These are phyloP conservation scores for Melanerpes formicivorus DNA, from an alignment of 2,113 vertebrate species.

Conservation along the genomic window DNA sequence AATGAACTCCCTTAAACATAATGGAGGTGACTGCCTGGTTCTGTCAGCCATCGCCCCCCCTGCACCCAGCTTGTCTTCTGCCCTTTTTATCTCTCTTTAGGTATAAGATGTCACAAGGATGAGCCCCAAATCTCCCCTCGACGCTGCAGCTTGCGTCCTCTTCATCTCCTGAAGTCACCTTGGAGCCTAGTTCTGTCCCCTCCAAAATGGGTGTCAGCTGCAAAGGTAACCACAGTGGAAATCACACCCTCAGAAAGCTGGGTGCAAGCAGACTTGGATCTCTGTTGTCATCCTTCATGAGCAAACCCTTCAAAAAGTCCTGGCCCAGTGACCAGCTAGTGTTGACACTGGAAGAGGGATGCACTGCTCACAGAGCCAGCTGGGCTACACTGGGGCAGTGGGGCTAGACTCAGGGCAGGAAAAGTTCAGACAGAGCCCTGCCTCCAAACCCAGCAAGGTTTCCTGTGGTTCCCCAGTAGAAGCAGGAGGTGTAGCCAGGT, in stretches of 20 bases:
- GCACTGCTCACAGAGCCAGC: accelerated
- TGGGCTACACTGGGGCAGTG: neutral
- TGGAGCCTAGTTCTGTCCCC: neutral
- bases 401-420: neutral
- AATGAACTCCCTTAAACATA: conserved; percentile 51
- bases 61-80: neutral
- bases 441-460: neutral
- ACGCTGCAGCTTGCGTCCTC: neutral
- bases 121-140: conserved; percentile 18
- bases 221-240: neutral
- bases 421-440: neutral
- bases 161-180: conserved; percentile 17
- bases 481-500: neutral
- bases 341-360: neutral
- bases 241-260: accelerated
- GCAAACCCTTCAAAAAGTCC: neutral
- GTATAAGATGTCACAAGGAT: conserved; percentile 37
- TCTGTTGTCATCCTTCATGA: neutral
- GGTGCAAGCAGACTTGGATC: accelerated
- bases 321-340: neutral
- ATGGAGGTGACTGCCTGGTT: conserved; percentile 37
- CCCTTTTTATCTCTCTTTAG: conserved; percentile 28
- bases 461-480: neutral
- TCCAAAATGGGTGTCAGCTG: neutral
- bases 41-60: neutral